Percentiles rank a stretch among this genome's conserved stretches.
These are phyloP conservation scores for Zapus hudsonius DNA, from an alignment of 2,113 vertebrate genomes.

Conservation along the genomic window DNA sequence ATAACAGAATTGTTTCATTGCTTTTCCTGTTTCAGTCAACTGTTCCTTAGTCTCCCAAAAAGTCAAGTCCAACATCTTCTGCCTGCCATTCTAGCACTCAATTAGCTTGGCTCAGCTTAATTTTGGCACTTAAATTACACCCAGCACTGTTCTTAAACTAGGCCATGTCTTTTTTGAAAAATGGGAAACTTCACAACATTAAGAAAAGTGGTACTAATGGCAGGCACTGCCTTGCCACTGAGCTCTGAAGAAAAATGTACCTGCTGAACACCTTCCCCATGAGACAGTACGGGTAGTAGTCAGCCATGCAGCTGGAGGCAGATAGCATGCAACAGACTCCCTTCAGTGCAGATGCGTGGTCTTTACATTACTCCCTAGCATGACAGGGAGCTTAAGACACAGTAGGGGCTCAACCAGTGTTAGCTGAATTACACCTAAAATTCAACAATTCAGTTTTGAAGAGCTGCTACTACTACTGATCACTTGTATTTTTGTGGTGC, in stretches of 20 bases:
- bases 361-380: background rate
- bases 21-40: background rate
- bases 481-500: background rate
- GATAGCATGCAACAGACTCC: background rate
- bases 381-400: background rate
- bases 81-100: background rate
- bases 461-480: background rate
- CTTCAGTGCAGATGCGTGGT: background rate
- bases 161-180: conserved; percentile 5
- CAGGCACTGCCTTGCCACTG: background rate
- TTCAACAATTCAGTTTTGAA: background rate
- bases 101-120: background rate
- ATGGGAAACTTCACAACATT: background rate
- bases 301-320: background rate
- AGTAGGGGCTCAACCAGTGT: background rate
- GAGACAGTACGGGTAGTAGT: no score
- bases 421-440: background rate
- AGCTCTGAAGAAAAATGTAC: background rate
- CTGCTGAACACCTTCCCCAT: no score
- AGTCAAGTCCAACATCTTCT: background rate
- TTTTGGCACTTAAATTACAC: conserved; percentile 1
- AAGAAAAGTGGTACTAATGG: background rate
- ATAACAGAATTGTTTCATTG: background rate
- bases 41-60: background rate
- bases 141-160: conserved; percentile 36